A percentile compares a stretch with the other conserved stretches of the same genome.
phyloP scores from a whole-genome alignment of 2,888 invertebrate genomes.

The Drosophila sordidula region DNA sequence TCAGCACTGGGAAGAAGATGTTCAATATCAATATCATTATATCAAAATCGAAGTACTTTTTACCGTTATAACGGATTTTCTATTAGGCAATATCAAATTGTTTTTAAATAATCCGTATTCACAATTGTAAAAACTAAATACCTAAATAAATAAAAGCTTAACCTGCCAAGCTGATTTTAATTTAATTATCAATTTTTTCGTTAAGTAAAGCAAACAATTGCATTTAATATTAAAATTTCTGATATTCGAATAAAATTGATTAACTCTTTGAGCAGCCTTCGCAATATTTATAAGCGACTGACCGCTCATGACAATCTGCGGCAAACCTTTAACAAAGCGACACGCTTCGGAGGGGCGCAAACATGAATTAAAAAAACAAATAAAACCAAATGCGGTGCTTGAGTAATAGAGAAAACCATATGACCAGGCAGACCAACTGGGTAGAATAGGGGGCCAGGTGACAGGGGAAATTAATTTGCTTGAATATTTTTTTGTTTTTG shows the following conservation, averaged over 20 bases:
- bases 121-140: no score
- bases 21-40: no score
- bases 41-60: no score
- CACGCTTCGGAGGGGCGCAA: constrained; percentile 15
- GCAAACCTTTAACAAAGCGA: constrained; percentile 36
- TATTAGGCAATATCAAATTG: no score
- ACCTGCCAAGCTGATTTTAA: no score
- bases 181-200: no score
- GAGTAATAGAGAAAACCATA: constrained; percentile 51
- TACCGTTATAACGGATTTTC: no score
- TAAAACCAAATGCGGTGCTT: constrained; percentile 40
- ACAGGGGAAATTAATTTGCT: constrained; percentile 19
- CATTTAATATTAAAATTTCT: not conserved
- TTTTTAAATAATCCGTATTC: no score
- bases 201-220: no score
- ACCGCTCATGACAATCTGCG: constrained; percentile 33
- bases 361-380: constrained; percentile 60
- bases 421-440: constrained; percentile 15
- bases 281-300: constrained; percentile 18
- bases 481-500: constrained; percentile 15
- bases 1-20: no score
- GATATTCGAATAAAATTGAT: not conserved
- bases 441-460: not conserved
- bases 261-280: constrained; percentile 23
- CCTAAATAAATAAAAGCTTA: no score